These are phyloP conservation scores for Drosophila sechellia DNA, from an alignment of 1,140 invertebrate genomes.

Conservation along the genomic window DNA sequence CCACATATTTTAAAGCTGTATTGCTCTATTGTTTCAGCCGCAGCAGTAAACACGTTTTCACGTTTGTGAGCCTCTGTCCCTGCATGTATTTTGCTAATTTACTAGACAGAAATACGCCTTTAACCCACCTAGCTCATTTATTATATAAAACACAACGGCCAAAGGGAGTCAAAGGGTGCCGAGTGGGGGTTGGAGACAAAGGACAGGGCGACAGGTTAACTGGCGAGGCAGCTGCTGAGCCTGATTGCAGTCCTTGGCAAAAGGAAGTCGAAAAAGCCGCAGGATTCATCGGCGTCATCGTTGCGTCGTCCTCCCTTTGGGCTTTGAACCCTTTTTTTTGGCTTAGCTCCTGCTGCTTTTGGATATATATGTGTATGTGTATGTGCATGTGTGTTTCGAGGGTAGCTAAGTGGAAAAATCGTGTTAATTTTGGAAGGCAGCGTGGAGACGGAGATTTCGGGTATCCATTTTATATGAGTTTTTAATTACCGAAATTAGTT, in stretches of 20 bases:
- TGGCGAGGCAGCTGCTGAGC: conserved; percentile 46
- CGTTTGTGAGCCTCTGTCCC: conserved; percentile 47
- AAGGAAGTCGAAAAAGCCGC: conserved; percentile 54
- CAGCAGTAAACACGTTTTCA: conserved; percentile 4
- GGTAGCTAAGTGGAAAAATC: conserved; percentile 73
- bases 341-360: conserved; percentile 3
- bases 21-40: not conserved
- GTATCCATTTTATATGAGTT: conserved; percentile 81
- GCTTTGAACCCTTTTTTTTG: conserved; percentile 45
- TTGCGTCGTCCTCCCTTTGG: conserved; percentile 33
- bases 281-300: conserved; percentile 49
- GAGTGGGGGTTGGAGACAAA: conserved; percentile 6
- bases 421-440: conserved; percentile 75
- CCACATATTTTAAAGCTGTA: too few species aligned
- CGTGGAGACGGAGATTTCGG: conserved; percentile 45
- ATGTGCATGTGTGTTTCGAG: conserved; percentile 24
- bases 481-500: conserved; percentile 84
- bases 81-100: conserved; percentile 84
- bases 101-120: conserved; percentile 84
- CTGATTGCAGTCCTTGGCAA: conserved; percentile 43
- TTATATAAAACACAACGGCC: conserved; percentile 75
- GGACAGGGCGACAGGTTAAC: conserved; percentile 50
- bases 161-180: conserved; percentile 26
- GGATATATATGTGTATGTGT: not conserved
- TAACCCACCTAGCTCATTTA: conserved; percentile 84